Evolutionary conservation across 2,888 invertebrate species (phyloP), one percentile per base, ranked within the genome.

Genomic region (Tholera decimalis): DNA sequence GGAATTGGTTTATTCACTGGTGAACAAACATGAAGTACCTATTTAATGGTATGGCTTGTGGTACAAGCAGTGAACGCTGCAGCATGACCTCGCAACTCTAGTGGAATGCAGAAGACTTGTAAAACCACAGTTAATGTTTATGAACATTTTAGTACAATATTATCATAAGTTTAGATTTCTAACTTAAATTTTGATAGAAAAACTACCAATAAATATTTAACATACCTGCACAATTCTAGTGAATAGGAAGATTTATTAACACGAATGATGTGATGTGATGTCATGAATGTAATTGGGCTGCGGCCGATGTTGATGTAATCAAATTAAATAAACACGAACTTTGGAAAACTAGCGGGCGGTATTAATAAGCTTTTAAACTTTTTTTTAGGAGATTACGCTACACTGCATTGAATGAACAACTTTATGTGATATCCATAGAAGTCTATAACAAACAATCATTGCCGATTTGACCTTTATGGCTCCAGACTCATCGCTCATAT

Each of bases 351-450:
- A 9, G 9, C 30, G 13, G 7, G 35, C 35, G 4, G 22, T n/a
- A 20, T 26, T 26, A 20, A 43, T 50, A 50, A 44, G 7, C n/a
- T 18, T 64, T 35, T 3, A 46, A 46, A 73, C 49, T 49, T 67
- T 43, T 67, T 30, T 67, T 54, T 66, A 66, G 15, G 8, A 73
- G 47, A 68, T 68, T 28, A 65, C 47, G 63, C 37, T 71, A 30
- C 43, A 70, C 74, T 67, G 26, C 68, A 74, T 41, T 41, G 26
- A 65, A 74, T 30, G 26, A 65, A 74, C 26, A 74, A 67, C 37
- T 66, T 53, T 43, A 22, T 41, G 8, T 54, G 30, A n/a, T 67
- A 65, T 67, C 53, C 37, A 13, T 39, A 39, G 41, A 35, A 30
- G 37, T 49, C 8, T 11, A 22, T 26, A 49, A 26, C 9, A 67